A percentile compares a stretch with the other conserved stretches of the same genome.
phyloP scores from a whole-genome alignment of 1,140 invertebrate species.

The Carcinoscorpius rotundicauda region DNA sequence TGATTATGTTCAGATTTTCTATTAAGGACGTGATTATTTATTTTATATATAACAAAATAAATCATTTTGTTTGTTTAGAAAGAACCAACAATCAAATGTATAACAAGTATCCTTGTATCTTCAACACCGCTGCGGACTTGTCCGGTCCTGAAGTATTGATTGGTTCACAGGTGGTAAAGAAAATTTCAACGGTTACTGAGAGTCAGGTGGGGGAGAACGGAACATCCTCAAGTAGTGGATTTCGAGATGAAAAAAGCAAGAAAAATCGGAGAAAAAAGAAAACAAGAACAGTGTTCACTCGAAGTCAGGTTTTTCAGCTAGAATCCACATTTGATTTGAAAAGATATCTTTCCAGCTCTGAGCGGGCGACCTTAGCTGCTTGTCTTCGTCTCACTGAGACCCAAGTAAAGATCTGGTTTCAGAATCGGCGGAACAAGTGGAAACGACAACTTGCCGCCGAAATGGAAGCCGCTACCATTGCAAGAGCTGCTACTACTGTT shows the following conservation, averaged over 20 bases:
- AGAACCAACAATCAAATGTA: no score
- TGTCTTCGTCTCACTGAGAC: slow-evolving; percentile 92
- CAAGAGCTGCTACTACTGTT: slow-evolving; percentile 54
- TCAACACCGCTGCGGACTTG: no score
- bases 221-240: no score
- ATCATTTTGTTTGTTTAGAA: no score
- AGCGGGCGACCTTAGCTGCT: slow-evolving; percentile 82
- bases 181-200: not conserved
- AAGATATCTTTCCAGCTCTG: slow-evolving; percentile 89
- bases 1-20: no score
- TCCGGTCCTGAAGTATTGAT: no score
- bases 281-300: slow-evolving; percentile 91
- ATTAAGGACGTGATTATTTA: no score
- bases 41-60: no score
- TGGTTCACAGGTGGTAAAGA: no score
- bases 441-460: slow-evolving; percentile 92
- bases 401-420: slow-evolving; percentile 90
- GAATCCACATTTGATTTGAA: slow-evolving; percentile 98
- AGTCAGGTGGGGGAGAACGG: not conserved
- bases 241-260: slow-evolving; percentile 10
- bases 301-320: slow-evolving; percentile 81
- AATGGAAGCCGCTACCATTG: slow-evolving; percentile 91
- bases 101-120: no score
- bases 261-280: slow-evolving; percentile 88
- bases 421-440: slow-evolving; percentile 94